Percentiles rank a stretch among this genome's conserved stretches.
Conservation (phyloP, 2,888 invertebrate species). For the Troglohyphantes excavatus region DNA sequence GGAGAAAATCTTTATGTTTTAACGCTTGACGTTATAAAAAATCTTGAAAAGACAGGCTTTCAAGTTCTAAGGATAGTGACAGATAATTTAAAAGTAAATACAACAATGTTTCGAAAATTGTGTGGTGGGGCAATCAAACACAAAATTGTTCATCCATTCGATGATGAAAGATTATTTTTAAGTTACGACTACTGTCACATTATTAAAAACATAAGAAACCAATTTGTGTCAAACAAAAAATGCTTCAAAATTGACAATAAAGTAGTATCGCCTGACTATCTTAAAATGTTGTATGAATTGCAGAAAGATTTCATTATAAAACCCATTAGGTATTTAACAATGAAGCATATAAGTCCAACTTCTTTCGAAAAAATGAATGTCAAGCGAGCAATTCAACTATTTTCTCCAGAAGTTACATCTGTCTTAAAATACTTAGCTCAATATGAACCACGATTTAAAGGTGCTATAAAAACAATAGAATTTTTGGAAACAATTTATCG, state of each 20-base stretch:
- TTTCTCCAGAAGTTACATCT: background rate
- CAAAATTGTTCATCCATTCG: background rate
- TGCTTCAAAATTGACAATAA: background rate
- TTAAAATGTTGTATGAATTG: background rate
- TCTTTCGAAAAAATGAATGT: background rate
- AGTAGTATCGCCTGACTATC: background rate
- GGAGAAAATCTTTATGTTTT: background rate
- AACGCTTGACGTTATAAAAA: background rate
- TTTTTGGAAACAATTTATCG: background rate
- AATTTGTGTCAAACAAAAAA: background rate
- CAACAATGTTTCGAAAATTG: background rate
- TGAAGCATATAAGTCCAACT: background rate
- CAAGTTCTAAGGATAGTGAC: background rate
- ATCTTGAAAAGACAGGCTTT: background rate
- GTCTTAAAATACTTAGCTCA: background rate
- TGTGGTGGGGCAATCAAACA: background rate
- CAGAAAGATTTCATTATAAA: background rate
- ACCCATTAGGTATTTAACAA: background rate
- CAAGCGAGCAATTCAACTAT: background rate
- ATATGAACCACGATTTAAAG: background rate
- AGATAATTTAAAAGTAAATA: background rate
- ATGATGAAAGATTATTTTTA: background rate
- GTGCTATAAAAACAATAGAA: background rate
- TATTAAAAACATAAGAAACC: background rate
- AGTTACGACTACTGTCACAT: background rate